Evolutionary conservation across 2,888 invertebrate genomes (phyloP), one percentile per base, ranked within the genome.

Genomic region (Orthosia gothica): DNA sequence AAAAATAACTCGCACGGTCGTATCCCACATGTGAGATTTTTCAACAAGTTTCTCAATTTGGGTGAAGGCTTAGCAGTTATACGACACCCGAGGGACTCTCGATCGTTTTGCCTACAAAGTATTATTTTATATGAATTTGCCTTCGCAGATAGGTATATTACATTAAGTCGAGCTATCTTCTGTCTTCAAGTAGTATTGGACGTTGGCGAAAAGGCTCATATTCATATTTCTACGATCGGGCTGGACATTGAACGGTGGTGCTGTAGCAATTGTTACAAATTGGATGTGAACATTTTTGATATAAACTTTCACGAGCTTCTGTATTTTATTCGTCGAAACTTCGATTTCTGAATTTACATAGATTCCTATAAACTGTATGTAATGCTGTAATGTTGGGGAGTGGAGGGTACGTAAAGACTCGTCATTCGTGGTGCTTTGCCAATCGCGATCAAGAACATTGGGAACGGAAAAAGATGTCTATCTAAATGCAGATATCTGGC

Each of bases 41-140:
- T 94, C 93, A 94, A 93, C 93, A 93, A 94, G 92, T 94, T 94
- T 93, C 93, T 92, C 93, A 93, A 94, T 94, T 94, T 93, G 90
- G 93, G 89, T 88, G 91, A 91, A 92, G 93, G 93, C 91, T 94
- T 93, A 94, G 92, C 93, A 93, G 92, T 94, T 95, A 94, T 94
- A 95, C 91, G 92, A 89, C 88, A 87, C 94, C 89, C 92, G 76
- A 80, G 94, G 91, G 94, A 91, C 87, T 82, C 89, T 89, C 93
- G 92, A 94, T 93, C 94, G 94, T 89, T 94, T 94, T 92, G 92
- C 93, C 92, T 94, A 92, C 92, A 92, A 94, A 94, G 92, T 95
- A 94, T 93, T 94, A 94, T 93, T 93, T 93, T 93, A 94, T 95
- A 93, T 91, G 92, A 93, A 93, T 93, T 83, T 92, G 90, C 91